These are phyloP conservation scores for Synaphobranchus kaupii DNA, from an alignment of 2,797 vertebrate species.

Conservation along the genomic window DNA sequence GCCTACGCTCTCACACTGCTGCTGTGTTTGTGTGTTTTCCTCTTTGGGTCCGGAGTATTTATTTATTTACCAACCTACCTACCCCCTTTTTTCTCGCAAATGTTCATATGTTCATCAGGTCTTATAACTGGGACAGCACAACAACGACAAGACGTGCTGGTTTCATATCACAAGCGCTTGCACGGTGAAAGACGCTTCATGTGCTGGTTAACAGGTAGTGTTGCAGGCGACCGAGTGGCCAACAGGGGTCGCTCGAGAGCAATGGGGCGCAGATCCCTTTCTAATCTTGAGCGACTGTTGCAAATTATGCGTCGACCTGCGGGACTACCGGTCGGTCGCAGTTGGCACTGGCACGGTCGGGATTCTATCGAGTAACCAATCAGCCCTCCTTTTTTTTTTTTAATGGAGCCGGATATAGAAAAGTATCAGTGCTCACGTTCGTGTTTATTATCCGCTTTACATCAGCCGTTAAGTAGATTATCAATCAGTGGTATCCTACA, in stretches of 20 bases:
- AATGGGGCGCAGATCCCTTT: not conserved
- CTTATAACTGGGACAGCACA: not conserved
- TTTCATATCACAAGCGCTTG: too few species aligned
- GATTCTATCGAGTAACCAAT: too few species aligned
- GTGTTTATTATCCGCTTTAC: not conserved
- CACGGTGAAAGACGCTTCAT: too few species aligned
- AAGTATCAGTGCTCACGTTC: not conserved
- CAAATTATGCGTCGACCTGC: too few species aligned
- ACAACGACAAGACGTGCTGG: not conserved
- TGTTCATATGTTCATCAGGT: not conserved
- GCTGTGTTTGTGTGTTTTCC: not conserved
- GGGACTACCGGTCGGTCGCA: too few species aligned
- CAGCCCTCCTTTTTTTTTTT: too few species aligned
- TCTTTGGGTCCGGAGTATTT: not conserved
- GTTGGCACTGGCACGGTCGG: too few species aligned
- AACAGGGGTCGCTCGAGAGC: not conserved
- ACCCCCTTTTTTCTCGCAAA: not conserved
- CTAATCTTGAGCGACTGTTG: not conserved
- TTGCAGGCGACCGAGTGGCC: not conserved
- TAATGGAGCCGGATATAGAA: too few species aligned
- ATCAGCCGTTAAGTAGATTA: not conserved
- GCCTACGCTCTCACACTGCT: not conserved
- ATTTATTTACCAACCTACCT: too few species aligned
- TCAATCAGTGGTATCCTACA: not conserved
- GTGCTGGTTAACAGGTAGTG: too few species aligned